Percentiles rank a stretch among this genome's conserved stretches.
Evolutionary conservation across 1,140 invertebrate genomes (phyloP).

Genomic region (Mylabris phalerata): DNA sequence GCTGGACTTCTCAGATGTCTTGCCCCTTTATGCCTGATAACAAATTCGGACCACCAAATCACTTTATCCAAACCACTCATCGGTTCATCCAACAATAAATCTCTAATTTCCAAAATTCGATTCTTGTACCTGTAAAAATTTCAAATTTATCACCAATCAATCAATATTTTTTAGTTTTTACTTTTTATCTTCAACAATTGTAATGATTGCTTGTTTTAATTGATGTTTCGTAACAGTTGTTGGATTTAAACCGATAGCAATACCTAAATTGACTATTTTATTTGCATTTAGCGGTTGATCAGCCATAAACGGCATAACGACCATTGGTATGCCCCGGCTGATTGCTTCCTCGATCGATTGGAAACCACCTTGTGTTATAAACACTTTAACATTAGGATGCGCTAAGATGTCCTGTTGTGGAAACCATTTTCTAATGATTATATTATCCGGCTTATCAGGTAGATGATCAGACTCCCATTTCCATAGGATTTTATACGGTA

Average conservation of each 20-base stretch:
- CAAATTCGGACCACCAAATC: slow-evolving; percentile 40
- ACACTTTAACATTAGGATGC: slow-evolving; percentile 42
- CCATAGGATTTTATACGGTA: slow-evolving; percentile 47
- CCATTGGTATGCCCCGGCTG: slow-evolving; percentile 43
- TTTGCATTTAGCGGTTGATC: slow-evolving; percentile 36
- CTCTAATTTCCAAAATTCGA: slow-evolving; percentile 4
- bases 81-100: slow-evolving; percentile 16
- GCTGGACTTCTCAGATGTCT: slow-evolving; percentile 27
- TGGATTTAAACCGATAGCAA: slow-evolving; percentile 33
- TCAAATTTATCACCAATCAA: not conserved
- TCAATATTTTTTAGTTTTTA: not conserved
- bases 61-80: slow-evolving; percentile 26
- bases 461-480: slow-evolving; percentile 49
- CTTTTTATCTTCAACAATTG: slow-evolving; percentile 12
- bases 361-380: slow-evolving; percentile 49
- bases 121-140: slow-evolving; percentile 14
- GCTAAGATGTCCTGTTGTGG: slow-evolving; percentile 62
- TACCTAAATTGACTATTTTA: slow-evolving; percentile 27
- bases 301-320: slow-evolving; percentile 39
- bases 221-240: slow-evolving; percentile 30
- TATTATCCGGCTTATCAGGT: slow-evolving; percentile 51
- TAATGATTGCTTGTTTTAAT: slow-evolving; percentile 29
- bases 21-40: slow-evolving; percentile 36
- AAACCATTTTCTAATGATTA: slow-evolving; percentile 57
- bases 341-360: slow-evolving; percentile 47